Evolutionary conservation across 1,140 invertebrate genomes (phyloP).

Genomic region (Mactra quadrangularis): DNA sequence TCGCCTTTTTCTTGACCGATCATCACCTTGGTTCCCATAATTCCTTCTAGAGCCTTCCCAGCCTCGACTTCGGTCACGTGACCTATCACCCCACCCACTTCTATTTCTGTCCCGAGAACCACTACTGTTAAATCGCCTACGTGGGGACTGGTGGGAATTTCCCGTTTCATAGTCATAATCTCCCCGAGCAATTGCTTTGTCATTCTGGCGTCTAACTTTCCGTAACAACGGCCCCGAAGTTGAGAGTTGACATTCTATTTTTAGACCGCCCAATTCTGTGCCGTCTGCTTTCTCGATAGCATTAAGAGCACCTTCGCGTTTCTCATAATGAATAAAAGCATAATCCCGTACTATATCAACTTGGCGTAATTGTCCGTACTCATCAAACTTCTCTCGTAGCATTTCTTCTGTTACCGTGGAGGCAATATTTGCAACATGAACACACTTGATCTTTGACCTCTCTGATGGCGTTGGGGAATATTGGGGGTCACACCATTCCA

Average conservation of each 20-base stretch:
- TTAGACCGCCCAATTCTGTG: constrained; percentile 18
- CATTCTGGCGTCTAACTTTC: constrained; percentile 35
- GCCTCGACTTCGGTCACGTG: constrained; percentile 10
- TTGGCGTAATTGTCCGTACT: constrained; percentile 77
- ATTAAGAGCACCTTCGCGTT: constrained; percentile 73
- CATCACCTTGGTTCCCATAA: no score
- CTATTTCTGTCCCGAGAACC: constrained; percentile 3
- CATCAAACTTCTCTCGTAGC: constrained; percentile 77
- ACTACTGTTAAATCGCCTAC: not conserved
- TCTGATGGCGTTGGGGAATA: constrained; percentile 88
- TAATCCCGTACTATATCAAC: constrained; percentile 85
- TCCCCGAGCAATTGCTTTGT: constrained; percentile 4
- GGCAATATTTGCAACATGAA: constrained; percentile 85
- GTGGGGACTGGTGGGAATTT: constrained; percentile 32
- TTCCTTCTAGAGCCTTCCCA: not conserved
- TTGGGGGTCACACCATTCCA: constrained; percentile 94
- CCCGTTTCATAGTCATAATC: constrained; percentile 36
- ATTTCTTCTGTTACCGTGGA: constrained; percentile 84
- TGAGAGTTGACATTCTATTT: constrained; percentile 37
- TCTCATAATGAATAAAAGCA: constrained; percentile 84
- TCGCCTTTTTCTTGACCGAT: no score
- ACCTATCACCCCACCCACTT: constrained; percentile 18
- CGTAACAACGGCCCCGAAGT: constrained; percentile 20
- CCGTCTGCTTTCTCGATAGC: constrained; percentile 31
- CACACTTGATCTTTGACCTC: constrained; percentile 86